These are phyloP conservation scores for Pandemis corylana DNA, from an alignment of 2,888 invertebrate species.

Conservation along the genomic window DNA sequence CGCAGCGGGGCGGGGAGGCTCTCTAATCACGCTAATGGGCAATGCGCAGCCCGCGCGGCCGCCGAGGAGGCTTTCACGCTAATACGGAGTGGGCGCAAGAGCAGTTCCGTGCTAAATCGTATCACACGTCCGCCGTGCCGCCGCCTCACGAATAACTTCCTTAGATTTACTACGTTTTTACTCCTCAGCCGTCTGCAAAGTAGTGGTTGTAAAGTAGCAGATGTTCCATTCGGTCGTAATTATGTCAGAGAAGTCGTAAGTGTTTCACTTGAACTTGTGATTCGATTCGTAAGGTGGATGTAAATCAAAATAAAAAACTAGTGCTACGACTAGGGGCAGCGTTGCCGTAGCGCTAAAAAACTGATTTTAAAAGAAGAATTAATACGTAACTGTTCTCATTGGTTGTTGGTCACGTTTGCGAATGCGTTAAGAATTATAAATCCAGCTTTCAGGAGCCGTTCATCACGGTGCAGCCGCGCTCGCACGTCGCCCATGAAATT, in stretches of 20 bases:
- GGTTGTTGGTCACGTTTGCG: slow-evolving; percentile 57
- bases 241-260: slow-evolving; percentile 22
- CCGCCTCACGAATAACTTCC: slow-evolving; percentile 49
- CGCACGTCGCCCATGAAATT: slow-evolving; percentile 68
- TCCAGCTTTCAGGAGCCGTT: slow-evolving; percentile 65
- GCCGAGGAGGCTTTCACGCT: slow-evolving; percentile 76
- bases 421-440: slow-evolving; percentile 67
- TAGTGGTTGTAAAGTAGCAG: slow-evolving; percentile 30
- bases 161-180: slow-evolving; percentile 39
- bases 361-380: slow-evolving; percentile 33
- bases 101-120: slow-evolving; percentile 73
- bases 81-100: slow-evolving; percentile 76
- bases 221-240: slow-evolving; percentile 25
- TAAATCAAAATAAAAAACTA: slow-evolving; percentile 15
- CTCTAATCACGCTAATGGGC: slow-evolving; percentile 85
- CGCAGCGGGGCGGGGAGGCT: slow-evolving; percentile 69
- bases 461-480: slow-evolving; percentile 59
- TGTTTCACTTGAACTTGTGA: background rate
- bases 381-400: slow-evolving; percentile 26
- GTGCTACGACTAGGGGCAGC: background rate
- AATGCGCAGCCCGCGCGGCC: slow-evolving; percentile 72
- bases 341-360: slow-evolving; percentile 28
- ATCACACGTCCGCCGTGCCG: slow-evolving; percentile 65
- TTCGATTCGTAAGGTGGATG: background rate
- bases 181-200: slow-evolving; percentile 18